These are phyloP conservation scores for Volucella bombylans DNA, from an alignment of 2,888 invertebrate genomes.

Conservation along the genomic window DNA sequence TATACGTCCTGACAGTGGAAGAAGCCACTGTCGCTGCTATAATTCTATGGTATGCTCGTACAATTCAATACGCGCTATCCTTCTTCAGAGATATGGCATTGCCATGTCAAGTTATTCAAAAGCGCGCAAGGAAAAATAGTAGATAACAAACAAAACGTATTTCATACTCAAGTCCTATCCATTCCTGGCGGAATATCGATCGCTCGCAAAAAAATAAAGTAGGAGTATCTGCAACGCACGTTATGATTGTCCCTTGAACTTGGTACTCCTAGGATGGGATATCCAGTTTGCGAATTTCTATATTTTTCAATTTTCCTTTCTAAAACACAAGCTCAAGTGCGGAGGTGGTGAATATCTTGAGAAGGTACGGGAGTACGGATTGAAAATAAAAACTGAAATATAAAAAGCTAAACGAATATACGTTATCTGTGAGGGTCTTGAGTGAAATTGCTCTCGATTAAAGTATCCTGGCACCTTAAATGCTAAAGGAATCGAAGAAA, in stretches of 20 bases:
- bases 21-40: slow-evolving; percentile 26
- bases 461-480: slow-evolving; percentile 29
- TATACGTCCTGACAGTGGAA: slow-evolving; percentile 1
- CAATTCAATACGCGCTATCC: neutral
- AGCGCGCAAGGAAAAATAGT: neutral
- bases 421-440: neutral
- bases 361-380: neutral
- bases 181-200: no score
- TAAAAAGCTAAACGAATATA: neutral
- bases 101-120: slow-evolving; percentile 35
- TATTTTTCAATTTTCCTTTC: slow-evolving; percentile 32
- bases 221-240: slow-evolving; percentile 25
- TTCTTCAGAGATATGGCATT: slow-evolving; percentile 21
- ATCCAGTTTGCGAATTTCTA: slow-evolving; percentile 21
- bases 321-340: slow-evolving; percentile 3
- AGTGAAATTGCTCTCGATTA: slow-evolving; percentile 36
- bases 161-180: no score
- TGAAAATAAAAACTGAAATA: neutral
- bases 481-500: slow-evolving; percentile 2
- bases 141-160: neutral
- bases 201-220: neutral
- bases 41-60: slow-evolving; percentile 19
- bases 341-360: neutral
- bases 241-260: slow-evolving; percentile 45
- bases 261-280: neutral